Evolutionary conservation across 2,888 invertebrate genomes (phyloP).

Genomic region (Onthophagus sagittarius): DNA sequence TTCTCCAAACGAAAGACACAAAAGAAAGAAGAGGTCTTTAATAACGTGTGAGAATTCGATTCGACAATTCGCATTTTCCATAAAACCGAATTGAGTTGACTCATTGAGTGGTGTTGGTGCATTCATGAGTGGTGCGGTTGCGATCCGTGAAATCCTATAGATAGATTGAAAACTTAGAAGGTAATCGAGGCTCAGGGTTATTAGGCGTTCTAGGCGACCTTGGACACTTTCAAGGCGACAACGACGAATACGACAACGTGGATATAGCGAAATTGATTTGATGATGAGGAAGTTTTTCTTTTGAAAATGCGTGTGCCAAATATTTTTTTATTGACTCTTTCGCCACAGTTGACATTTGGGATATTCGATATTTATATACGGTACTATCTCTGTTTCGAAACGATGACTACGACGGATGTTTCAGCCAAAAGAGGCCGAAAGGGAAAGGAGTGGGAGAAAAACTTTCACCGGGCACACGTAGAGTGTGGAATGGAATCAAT

Average conservation of each 20-base stretch:
- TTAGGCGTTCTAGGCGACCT: slow-evolving; percentile 17
- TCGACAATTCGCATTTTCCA: neutral
- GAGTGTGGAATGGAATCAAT: neutral
- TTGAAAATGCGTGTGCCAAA: neutral
- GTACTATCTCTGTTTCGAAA: neutral
- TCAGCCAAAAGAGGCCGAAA: neutral
- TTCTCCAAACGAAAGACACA: neutral
- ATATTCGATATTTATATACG: slow-evolving; percentile 3
- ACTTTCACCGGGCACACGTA: slow-evolving; percentile 11
- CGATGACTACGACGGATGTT: neutral
- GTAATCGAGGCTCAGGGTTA: slow-evolving; percentile 25
- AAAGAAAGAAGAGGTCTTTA: neutral
- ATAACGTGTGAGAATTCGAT: neutral
- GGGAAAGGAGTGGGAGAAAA: neutral
- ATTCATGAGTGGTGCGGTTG: slow-evolving; percentile 4
- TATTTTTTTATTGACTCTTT: neutral
- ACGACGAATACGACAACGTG: neutral
- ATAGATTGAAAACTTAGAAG: slow-evolving; percentile 23
- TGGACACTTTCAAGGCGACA: slow-evolving; percentile 21
- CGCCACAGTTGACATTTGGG: slow-evolving; percentile 7
- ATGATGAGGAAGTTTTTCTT: neutral
- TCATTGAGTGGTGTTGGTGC: neutral
- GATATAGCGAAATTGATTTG: neutral
- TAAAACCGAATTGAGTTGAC: neutral
- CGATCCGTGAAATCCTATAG: slow-evolving; percentile 23